phyloP scores from a whole-genome alignment of 2,113 vertebrate species.

The Prunella fulvescens region DNA sequence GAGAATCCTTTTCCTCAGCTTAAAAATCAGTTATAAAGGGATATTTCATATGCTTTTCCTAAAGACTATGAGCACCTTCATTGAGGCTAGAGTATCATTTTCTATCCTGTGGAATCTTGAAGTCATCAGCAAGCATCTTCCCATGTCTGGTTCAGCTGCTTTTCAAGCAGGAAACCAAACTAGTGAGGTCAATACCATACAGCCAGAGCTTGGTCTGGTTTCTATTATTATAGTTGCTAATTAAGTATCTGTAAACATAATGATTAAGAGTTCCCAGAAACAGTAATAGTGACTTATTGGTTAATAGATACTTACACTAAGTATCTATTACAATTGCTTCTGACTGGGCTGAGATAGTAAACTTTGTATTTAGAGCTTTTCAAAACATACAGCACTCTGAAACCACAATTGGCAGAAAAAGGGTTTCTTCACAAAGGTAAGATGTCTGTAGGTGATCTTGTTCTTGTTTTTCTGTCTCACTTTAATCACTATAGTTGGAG shows the following conservation, averaged over 20 bases:
- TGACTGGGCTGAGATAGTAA: background rate
- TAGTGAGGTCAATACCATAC: background rate
- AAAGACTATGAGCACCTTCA: background rate
- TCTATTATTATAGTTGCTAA: background rate
- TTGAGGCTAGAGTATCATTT: background rate
- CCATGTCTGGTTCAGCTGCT: background rate
- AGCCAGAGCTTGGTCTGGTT: background rate
- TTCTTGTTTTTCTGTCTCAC: background rate
- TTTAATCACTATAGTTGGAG: background rate
- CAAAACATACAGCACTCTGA: background rate
- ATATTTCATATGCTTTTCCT: background rate
- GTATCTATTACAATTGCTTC: background rate
- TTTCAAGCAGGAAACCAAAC: background rate
- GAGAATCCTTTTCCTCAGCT: background rate
- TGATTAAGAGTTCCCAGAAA: background rate
- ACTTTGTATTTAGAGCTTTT: slow-evolving; percentile 3
- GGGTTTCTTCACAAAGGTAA: slow-evolving; percentile 21
- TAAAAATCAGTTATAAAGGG: background rate
- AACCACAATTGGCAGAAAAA: background rate
- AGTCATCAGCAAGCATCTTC: background rate
- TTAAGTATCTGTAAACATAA: background rate
- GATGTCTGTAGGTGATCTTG: background rate
- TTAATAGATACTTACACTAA: too few relatives aligned
- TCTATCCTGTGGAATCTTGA: background rate
- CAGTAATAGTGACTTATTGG: background rate